Percentiles rank a stretch among this genome's conserved stretches.
These are phyloP conservation scores for Eledone cirrhosa DNA, from an alignment of 2,888 invertebrate genomes.

Conservation along the genomic window DNA sequence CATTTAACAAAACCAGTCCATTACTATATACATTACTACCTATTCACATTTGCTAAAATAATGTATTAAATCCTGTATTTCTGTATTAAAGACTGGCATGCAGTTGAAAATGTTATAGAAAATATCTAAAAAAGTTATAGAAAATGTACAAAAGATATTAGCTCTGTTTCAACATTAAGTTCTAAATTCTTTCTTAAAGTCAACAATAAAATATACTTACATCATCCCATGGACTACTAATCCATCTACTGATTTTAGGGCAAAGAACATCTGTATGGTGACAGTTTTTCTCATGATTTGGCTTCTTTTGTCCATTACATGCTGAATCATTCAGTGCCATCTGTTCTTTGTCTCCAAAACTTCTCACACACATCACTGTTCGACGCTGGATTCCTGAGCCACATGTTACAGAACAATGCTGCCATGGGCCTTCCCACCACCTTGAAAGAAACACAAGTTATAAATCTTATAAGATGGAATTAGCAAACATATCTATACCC, in stretches of 20 bases:
- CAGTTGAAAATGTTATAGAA: too few species aligned
- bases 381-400: slow-evolving; percentile 66
- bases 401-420: slow-evolving; percentile 80
- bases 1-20: too few species aligned
- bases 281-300: slow-evolving; percentile 72
- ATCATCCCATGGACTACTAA: slow-evolving; percentile 56
- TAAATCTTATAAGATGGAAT: too few species aligned
- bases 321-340: slow-evolving; percentile 80
- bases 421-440: slow-evolving; percentile 91
- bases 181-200: too few species aligned
- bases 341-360: slow-evolving; percentile 71
- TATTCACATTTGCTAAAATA: too few species aligned
- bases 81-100: too few species aligned
- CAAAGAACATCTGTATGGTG: slow-evolving; percentile 56
- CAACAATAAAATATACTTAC: slow-evolving; percentile 42
- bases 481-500: too few species aligned
- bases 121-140: too few species aligned
- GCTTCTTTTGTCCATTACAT: slow-evolving; percentile 76
- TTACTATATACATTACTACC: too few species aligned
- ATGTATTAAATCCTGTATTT: too few species aligned
- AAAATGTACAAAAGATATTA: too few species aligned
- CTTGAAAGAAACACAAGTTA: slow-evolving; percentile 65
- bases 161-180: too few species aligned
- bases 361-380: slow-evolving; percentile 68
- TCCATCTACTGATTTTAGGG: slow-evolving; percentile 54